Base-by-base conservation (phyloP, 2,888 invertebrate species). In the Hirtodrosophila cameraria region DNA sequence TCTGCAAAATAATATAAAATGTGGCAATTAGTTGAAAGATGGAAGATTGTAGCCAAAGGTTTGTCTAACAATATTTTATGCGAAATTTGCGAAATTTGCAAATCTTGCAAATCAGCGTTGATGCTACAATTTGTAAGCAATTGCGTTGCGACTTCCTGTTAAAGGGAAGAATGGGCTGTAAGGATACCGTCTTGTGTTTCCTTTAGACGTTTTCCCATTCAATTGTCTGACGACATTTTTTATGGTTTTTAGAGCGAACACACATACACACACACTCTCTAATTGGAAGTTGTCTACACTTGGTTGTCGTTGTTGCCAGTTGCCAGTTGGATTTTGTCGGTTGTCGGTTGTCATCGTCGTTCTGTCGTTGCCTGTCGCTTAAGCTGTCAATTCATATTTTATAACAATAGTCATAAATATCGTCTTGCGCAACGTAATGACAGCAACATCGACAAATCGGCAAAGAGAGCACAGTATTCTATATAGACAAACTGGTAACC, bases 1-100 rank as follows among this genome's bases (percentile, higher is more conserved):
- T 97, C 97, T 97, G 94, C 3, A 79, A 66, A 8, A 18, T n/a
- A 23, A 15, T 9, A 0, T 23, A 16, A 33, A 59, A 42, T 25
- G 38, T 30, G 48, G 59, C 45, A 71, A 72, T 66, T 66, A 63
- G 46, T 46, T 4, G 9, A 33, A 12, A n/a, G n/a, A n/a, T 11
- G 20, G 31, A 4, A 23, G 18, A 50, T 41, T 41, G 7, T 7
- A 5, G 1, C 11, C 6, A 5, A 16, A 18, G 11, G n/a, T 18
- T 18, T 18, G 11, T 18, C 13, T 25, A 2, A 7, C n/a, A 20
- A 38, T 23, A 41, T 39, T 75, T 72, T n/a, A n/a, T n/a, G n/a
- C n/a, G n/a, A n/a, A n/a, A n/a, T n/a, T 55, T 75, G 77, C 74
- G 38, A 60, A 71, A 74, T 78, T 73, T 76, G 85, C 85, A 80